Evolutionary conservation across 2,797 vertebrate genomes (phyloP), one percentile per base, ranked within the genome.

Genomic region (Rachycentron canadum): DNA sequence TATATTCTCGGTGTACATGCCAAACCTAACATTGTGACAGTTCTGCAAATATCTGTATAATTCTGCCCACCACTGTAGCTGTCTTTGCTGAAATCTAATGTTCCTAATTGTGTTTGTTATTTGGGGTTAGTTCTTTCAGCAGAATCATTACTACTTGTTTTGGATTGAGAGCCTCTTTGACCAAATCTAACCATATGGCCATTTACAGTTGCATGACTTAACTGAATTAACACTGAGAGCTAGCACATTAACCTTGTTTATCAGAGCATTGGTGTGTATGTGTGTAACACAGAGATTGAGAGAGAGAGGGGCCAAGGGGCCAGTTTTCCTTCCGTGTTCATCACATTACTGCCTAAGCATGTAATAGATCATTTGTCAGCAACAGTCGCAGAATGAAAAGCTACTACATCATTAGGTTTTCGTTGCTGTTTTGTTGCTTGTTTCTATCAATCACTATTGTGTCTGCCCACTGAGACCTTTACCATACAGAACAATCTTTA

Each of bases 401-500:
- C 85, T 77, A 82, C 71, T 49, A 38, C 58, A 80, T 88, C 73
- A 87, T 86, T 85, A 67, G 72, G 70, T 86, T 83, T 82, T 63
- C 69, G 62, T 78, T 10, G 41, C 71, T 77, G 59, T 72, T 72
- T 71, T 63, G 34, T 2, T 53, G 14, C 63, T 77, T 49, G 76
- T 86, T 75, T 74, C 57, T 25, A 86, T 91, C 84, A 85, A 74
- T 90, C 84, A 55, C 56, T 41, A 75, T 81, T 60, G 67, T 81
- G 28, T 43, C 68, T 53, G 73, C 23, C 69, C 28, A 53, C 79
- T 17, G 63, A 84, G 84, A 90, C 89, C 88, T 92, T 92, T 89
- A 73, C 58, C 73, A 71, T 52, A 58, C 45, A 69, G 65, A 78
- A 76, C 82, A 76, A 86, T 92, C 89, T 82, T 88, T 91, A 84